Conservation (phyloP, 2,888 invertebrate species). For the Agrilus mali region DNA sequence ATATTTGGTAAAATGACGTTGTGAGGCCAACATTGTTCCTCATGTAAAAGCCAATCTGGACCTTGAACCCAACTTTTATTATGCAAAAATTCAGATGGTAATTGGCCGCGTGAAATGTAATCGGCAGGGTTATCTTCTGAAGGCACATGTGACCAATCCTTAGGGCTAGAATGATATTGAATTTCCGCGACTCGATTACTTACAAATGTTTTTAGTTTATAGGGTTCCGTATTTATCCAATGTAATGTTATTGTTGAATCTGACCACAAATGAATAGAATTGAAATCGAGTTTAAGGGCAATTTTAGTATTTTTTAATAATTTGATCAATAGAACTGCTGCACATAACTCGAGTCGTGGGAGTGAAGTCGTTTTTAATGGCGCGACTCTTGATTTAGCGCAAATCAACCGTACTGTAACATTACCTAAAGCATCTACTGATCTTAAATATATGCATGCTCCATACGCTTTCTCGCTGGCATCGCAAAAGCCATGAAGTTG, state of each 20-base stretch:
- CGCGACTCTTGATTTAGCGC: constrained; percentile 17
- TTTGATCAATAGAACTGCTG: constrained; percentile 13
- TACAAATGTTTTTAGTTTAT: constrained; percentile 1
- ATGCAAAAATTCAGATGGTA: background rate
- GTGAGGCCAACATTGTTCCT: no score
- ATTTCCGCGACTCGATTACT: constrained; percentile 4
- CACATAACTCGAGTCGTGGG: constrained; percentile 17
- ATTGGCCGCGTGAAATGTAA: constrained; percentile 1
- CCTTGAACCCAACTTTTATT: constrained; percentile 2
- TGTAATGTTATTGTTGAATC: constrained; percentile 11
- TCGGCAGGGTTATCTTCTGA: no score
- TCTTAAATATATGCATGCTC: constrained; percentile 15
- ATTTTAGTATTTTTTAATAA: constrained; percentile 10
- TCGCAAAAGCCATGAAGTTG: constrained; percentile 15
- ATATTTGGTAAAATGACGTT: constrained; percentile 2
- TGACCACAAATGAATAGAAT: constrained; percentile 9
- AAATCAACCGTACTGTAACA: no score
- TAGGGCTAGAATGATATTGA: background rate
- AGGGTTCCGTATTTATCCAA: background rate
- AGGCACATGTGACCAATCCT: constrained; percentile 1
- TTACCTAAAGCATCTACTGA: constrained; percentile 6
- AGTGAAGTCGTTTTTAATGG: constrained; percentile 15
- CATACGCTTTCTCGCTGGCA: constrained; percentile 13
- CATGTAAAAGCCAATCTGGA: constrained; percentile 1
- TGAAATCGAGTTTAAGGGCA: constrained; percentile 6